Evolutionary conservation across 2,113 vertebrate species (phyloP).

Genomic region (Catharus fuscescens): DNA sequence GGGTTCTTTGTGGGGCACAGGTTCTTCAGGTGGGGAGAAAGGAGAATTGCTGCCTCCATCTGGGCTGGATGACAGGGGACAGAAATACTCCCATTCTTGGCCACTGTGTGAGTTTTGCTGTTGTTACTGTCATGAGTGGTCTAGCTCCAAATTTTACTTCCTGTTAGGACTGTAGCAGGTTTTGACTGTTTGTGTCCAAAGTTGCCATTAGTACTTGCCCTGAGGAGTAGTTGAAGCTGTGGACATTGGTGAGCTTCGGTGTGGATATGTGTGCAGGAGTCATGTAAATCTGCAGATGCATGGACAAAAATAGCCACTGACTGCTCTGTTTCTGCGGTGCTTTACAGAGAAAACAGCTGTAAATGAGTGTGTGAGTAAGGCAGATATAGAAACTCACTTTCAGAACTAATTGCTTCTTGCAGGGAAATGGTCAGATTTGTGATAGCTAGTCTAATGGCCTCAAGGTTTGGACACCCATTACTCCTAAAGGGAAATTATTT

Average conservation of each 20-base stretch:
- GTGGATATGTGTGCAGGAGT: not conserved
- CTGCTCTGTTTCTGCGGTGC: not conserved
- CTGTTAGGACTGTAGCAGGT: not conserved
- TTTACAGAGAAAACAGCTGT: not conserved
- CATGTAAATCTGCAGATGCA: accelerated
- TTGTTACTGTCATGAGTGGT: not conserved
- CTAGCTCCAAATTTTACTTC: not conserved
- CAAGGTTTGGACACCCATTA: not conserved
- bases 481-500: not conserved
- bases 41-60: not conserved
- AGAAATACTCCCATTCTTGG: not conserved
- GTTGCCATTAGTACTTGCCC: accelerated
- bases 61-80: accelerated
- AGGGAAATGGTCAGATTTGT: not conserved
- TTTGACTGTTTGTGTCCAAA: not conserved
- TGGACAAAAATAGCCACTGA: not conserved
- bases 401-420: not conserved
- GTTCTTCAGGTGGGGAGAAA: not conserved
- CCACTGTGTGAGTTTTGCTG: not conserved
- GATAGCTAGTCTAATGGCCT: not conserved
- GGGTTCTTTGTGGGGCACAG: not conserved
- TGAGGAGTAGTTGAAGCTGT: not conserved
- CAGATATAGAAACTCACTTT: not conserved
- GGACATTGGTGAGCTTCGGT: not conserved
- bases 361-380: not conserved